phyloP scores from a whole-genome alignment of 2,113 vertebrate genomes.

The Asarcornis scutulata region DNA sequence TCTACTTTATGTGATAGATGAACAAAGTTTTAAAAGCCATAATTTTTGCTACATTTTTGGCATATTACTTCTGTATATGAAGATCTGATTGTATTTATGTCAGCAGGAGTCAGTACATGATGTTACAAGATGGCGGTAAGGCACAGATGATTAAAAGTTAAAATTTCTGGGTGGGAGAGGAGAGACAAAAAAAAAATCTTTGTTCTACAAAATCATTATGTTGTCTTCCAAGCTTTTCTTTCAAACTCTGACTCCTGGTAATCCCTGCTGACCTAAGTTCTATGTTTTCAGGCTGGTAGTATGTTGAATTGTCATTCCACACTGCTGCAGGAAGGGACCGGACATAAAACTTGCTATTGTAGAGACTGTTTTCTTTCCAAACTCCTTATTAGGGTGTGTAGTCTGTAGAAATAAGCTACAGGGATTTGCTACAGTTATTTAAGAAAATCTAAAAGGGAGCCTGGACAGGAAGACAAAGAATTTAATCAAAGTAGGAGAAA shows the following conservation, averaged over 20 bases:
- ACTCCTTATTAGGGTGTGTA: accelerated
- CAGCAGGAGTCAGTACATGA: background rate
- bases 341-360: too few relatives aligned
- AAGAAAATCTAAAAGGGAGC: background rate
- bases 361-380: background rate
- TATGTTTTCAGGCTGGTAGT: background rate
- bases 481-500: background rate
- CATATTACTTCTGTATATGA: background rate
- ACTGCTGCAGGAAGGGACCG: background rate
- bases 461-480: background rate
- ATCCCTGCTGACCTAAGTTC: background rate
- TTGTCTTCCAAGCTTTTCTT: background rate
- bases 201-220: background rate
- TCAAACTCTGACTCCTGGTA: background rate
- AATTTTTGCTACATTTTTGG: background rate
- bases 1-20: background rate
- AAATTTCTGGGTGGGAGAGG: background rate
- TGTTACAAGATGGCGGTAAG: background rate
- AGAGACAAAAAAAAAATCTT: background rate
- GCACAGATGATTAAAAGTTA: background rate
- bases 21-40: background rate
- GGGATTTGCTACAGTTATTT: background rate
- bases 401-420: background rate
- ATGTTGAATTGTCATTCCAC: background rate
- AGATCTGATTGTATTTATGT: background rate